Percentiles rank a stretch among this genome's conserved stretches.
Evolutionary conservation across 2,888 invertebrate genomes (phyloP).

Genomic region (Lepidocyrtinus sp.): DNA sequence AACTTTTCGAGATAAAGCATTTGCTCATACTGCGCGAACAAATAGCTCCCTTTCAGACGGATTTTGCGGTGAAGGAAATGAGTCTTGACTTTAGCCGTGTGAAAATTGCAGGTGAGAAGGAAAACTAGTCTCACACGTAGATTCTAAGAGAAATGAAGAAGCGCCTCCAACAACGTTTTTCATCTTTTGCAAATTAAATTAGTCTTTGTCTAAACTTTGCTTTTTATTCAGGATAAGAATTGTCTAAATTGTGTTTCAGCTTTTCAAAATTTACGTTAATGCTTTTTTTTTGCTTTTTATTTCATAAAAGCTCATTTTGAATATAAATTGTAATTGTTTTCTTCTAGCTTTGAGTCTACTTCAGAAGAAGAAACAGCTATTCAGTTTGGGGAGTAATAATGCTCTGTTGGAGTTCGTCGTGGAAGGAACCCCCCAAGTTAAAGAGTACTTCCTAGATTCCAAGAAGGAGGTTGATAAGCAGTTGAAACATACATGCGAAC

Average conservation of each 20-base stretch:
- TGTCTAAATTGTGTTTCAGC: neutral
- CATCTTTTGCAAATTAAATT: slow-evolving; percentile 23
- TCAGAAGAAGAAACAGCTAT: slow-evolving; percentile 85
- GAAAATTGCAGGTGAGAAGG: slow-evolving; percentile 81
- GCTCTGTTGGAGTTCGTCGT: slow-evolving; percentile 91
- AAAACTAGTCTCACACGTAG: slow-evolving; percentile 44
- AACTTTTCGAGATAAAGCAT: slow-evolving; percentile 98
- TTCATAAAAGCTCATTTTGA: slow-evolving; percentile 17
- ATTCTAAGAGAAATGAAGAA: too few species aligned
- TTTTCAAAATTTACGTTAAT: slow-evolving; percentile 9
- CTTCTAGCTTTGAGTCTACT: slow-evolving; percentile 75
- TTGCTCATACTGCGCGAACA: slow-evolving; percentile 96
- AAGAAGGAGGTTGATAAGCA: slow-evolving; percentile 96
- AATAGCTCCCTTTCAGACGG: slow-evolving; percentile 97
- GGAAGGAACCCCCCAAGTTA: slow-evolving; percentile 94
- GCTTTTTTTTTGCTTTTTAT: slow-evolving; percentile 4
- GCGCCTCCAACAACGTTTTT: too few species aligned
- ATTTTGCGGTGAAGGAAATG: slow-evolving; percentile 93
- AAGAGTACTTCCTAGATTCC: slow-evolving; percentile 93
- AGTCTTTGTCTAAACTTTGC: slow-evolving; percentile 12
- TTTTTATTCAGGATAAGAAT: slow-evolving; percentile 14
- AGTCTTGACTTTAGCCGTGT: slow-evolving; percentile 94
- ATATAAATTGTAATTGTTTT: slow-evolving; percentile 6
- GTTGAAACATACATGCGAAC: slow-evolving; percentile 90
- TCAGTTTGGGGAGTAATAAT: slow-evolving; percentile 90